These are phyloP conservation scores for Thymallus thymallus DNA, from an alignment of 2,113 vertebrate genomes.

Conservation along the genomic window DNA sequence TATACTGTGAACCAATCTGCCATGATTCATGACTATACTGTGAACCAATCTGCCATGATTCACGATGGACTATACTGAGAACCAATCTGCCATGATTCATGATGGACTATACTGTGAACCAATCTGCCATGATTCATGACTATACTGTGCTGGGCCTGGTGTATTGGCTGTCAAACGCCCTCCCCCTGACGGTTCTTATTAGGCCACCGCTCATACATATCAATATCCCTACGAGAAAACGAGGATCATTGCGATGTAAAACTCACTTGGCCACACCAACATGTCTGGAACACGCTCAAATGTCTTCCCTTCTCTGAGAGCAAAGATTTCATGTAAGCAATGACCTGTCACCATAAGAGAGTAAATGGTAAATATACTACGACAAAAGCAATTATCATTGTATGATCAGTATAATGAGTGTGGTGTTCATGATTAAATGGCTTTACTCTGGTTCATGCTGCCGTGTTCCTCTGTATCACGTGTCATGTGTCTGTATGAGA, in stretches of 20 bases:
- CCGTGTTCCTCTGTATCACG: background rate
- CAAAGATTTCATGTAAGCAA: conserved; percentile 95
- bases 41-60: conserved; percentile 68
- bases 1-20: conserved; percentile 51
- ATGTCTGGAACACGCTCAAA: conserved; percentile 90
- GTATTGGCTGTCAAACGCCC: conserved; percentile 54
- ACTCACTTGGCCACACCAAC: conserved; percentile 95
- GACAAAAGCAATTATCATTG: too few species aligned
- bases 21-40: conserved; percentile 58
- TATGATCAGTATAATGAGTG: background rate
- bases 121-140: conserved; percentile 67
- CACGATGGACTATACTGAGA: conserved; percentile 41
- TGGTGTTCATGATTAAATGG: background rate
- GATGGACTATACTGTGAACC: conserved; percentile 49
- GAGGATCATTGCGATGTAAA: conserved; percentile 17
- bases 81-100: conserved; percentile 69
- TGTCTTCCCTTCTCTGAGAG: conserved; percentile 92
- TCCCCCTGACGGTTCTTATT: conserved; percentile 66
- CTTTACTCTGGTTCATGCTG: background rate
- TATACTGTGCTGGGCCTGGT: conserved; percentile 35
- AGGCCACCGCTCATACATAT: conserved; percentile 73
- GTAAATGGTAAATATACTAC: too few species aligned
- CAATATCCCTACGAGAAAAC: conserved; percentile 63
- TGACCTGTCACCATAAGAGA: conserved; percentile 77
- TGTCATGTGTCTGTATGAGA: background rate